Conservation (phyloP, 2,113 vertebrate species). For the Steatornis caripensis region DNA sequence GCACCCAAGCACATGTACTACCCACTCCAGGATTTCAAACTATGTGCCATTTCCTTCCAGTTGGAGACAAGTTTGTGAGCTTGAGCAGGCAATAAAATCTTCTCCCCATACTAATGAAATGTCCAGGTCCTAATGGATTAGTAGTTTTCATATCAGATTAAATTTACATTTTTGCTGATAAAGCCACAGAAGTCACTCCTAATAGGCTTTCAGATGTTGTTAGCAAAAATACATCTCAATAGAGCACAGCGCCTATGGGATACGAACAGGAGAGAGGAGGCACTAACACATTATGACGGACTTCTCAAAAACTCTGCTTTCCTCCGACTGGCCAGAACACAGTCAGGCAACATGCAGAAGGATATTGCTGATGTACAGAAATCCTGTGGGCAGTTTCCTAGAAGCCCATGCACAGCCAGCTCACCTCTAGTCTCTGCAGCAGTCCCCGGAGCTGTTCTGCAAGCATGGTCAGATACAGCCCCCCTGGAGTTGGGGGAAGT, state of each 20-base stretch:
- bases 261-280: background rate
- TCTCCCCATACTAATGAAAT: constrained; percentile 4
- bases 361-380: background rate
- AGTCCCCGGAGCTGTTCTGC: background rate
- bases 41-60: constrained; percentile 12
- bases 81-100: constrained; percentile 48
- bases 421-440: background rate
- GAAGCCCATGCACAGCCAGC: background rate
- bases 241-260: background rate
- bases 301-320: background rate
- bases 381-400: background rate
- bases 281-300: background rate
- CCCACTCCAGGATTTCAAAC: background rate
- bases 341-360: background rate
- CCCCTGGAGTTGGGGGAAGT: background rate
- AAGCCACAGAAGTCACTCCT: constrained; percentile 23
- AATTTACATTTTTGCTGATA: constrained; percentile 47
- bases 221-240: background rate
- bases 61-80: constrained; percentile 22
- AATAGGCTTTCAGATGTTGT: constrained; percentile 45
- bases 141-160: constrained; percentile 52
- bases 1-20: constrained; percentile 2
- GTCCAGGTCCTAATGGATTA: constrained; percentile 54
- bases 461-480: background rate
- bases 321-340: background rate